Evolutionary conservation across 2,797 vertebrate genomes (phyloP).

Genomic region (Notolabrus celidotus): DNA sequence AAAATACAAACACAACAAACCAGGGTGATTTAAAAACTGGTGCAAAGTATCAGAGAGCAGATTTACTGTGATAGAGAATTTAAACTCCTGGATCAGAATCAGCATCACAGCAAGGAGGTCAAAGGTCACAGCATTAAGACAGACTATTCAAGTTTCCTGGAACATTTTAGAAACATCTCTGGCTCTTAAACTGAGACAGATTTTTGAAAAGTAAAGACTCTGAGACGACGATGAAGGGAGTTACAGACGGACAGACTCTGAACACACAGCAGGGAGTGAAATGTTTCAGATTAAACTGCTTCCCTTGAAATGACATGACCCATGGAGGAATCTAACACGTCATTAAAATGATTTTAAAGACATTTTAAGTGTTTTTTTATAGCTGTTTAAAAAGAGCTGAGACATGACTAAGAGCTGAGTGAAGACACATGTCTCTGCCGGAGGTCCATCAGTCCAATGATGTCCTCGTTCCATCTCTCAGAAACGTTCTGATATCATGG

Average conservation of each 20-base stretch:
- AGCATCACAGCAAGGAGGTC: not conserved
- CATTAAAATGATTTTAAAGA: not conserved
- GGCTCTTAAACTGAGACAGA: not conserved
- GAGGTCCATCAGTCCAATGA: fast-evolving
- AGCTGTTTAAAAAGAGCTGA: not conserved
- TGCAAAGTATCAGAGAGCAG: too few relatives aligned
- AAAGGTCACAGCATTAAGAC: not conserved
- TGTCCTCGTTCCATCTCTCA: too few relatives aligned
- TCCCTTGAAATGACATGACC: not conserved
- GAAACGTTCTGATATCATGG: too few relatives aligned
- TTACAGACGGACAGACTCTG: not conserved
- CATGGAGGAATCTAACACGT: not conserved
- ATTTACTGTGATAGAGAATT: too few relatives aligned
- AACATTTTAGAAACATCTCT: not conserved
- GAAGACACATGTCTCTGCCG: not conserved
- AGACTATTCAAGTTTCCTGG: not conserved
- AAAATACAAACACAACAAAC: too few relatives aligned
- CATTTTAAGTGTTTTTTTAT: not conserved
- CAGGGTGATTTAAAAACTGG: too few relatives aligned
- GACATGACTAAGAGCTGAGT: too few relatives aligned
- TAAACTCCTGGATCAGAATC: not conserved
- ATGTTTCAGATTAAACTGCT: slow-evolving; percentile 15
- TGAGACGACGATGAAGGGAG: slow-evolving; percentile 16
- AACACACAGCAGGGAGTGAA: not conserved
- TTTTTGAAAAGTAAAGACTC: not conserved